Conservation (phyloP, 1,140 invertebrate species). For the Phocides pigmalion region DNA sequence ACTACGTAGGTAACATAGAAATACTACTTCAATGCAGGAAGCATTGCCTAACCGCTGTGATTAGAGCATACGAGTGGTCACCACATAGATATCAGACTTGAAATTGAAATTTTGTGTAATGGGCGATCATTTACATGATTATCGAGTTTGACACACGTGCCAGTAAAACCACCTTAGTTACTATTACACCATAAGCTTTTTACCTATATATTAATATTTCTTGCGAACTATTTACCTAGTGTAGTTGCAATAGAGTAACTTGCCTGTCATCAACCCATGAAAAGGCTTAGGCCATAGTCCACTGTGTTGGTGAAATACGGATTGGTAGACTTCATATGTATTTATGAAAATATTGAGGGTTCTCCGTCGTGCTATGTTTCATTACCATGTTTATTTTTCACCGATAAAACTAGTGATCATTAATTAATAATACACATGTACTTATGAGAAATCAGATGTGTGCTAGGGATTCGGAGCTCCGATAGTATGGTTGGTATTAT, state of each 20-base stretch:
- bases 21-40: conserved; percentile 15
- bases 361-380: too few relatives aligned
- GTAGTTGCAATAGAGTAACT: conserved; percentile 3
- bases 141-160: conserved; percentile 25
- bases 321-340: too few relatives aligned
- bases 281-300: too few relatives aligned
- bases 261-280: too few relatives aligned
- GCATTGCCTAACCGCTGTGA: conserved; percentile 17
- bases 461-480: too few relatives aligned
- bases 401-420: too few relatives aligned
- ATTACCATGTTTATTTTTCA: too few relatives aligned
- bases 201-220: conserved; percentile 15
- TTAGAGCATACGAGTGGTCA: conserved; percentile 18
- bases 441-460: too few relatives aligned
- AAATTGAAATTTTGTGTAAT: conserved; percentile 35
- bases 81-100: conserved; percentile 23
- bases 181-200: conserved; percentile 26
- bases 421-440: too few relatives aligned
- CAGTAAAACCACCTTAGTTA: conserved; percentile 20
- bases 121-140: conserved; percentile 32
- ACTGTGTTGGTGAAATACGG: too few relatives aligned
- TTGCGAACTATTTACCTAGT: neutral
- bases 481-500: too few relatives aligned
- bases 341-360: too few relatives aligned
- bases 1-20: neutral